phyloP scores from a whole-genome alignment of 2,113 vertebrate genomes.

The Lasiurus cinereus region DNA sequence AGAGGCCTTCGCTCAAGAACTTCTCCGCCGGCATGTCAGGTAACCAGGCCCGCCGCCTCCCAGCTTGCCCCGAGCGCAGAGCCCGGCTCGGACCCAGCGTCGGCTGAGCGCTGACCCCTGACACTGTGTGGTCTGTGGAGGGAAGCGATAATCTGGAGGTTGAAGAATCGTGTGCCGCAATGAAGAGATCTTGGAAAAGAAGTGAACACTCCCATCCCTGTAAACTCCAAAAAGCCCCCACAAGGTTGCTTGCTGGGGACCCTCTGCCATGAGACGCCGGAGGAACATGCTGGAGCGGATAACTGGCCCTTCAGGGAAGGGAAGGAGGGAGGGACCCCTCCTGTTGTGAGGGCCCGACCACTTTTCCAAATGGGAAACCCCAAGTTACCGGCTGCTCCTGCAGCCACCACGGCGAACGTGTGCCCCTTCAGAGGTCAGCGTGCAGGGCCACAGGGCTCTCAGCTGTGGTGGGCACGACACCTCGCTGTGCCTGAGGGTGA shows the following conservation, averaged over 20 bases:
- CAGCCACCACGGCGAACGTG: fast-evolving
- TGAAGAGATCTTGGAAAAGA: not conserved
- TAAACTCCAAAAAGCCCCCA: not conserved
- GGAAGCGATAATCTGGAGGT: not conserved
- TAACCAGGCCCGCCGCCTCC: constrained; percentile 51
- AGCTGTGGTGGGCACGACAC: not conserved
- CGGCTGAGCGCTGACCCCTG: not conserved
- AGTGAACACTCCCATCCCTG: fast-evolving
- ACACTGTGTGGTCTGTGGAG: constrained; percentile 49
- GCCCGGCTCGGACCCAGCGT: not conserved
- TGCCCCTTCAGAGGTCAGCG: fast-evolving
- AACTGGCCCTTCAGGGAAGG: fast-evolving
- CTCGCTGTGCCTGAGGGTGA: not conserved
- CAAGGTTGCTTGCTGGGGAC: not conserved
- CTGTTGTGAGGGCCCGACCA: not conserved
- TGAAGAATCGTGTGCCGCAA: not conserved
- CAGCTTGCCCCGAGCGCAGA: fast-evolving
- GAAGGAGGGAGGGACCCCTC: not conserved
- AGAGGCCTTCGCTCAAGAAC: constrained; percentile 98
- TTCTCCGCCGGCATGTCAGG: constrained; percentile 96
- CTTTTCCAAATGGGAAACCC: not conserved
- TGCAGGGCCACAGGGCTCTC: not conserved
- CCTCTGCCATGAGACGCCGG: not conserved
- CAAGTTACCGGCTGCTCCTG: fast-evolving
- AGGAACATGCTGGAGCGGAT: fast-evolving